Percentiles rank a stretch among this genome's conserved stretches.
phyloP scores from a whole-genome alignment of 2,888 invertebrate species.

The Xestia sexstrigata region DNA sequence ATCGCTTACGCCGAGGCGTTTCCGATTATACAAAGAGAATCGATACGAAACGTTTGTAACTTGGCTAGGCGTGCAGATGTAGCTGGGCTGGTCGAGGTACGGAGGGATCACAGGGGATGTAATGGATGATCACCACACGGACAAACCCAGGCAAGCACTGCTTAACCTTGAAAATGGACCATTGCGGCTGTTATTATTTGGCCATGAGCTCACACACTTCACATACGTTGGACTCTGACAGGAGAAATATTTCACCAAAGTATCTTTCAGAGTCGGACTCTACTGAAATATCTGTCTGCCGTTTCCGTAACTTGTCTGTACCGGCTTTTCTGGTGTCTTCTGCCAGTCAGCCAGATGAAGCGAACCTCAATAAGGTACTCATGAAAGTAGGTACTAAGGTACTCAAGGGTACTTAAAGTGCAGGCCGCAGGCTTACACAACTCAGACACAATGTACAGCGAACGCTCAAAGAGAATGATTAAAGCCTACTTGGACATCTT shows the following conservation, averaged over 20 bases:
- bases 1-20: too few species aligned
- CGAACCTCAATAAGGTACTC: background rate
- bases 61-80: too few species aligned
- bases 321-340: background rate
- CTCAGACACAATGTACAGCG: background rate
- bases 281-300: background rate
- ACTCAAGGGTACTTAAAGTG: slow-evolving; percentile 4
- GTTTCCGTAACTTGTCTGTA: background rate
- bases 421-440: slow-evolving; percentile 24
- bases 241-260: background rate
- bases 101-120: too few species aligned
- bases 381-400: background rate
- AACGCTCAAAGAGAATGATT: slow-evolving; percentile 16
- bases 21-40: too few species aligned
- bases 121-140: too few species aligned
- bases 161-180: too few species aligned
- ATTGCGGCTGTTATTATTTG: background rate
- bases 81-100: too few species aligned
- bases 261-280: background rate
- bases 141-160: too few species aligned
- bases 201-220: background rate
- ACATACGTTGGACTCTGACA: background rate
- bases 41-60: too few species aligned
- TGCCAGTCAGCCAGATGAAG: background rate
- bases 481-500: slow-evolving; percentile 30